These are phyloP conservation scores for Caenorhabditis zanzibari DNA, from an alignment of 2,888 invertebrate species.

Conservation along the genomic window DNA sequence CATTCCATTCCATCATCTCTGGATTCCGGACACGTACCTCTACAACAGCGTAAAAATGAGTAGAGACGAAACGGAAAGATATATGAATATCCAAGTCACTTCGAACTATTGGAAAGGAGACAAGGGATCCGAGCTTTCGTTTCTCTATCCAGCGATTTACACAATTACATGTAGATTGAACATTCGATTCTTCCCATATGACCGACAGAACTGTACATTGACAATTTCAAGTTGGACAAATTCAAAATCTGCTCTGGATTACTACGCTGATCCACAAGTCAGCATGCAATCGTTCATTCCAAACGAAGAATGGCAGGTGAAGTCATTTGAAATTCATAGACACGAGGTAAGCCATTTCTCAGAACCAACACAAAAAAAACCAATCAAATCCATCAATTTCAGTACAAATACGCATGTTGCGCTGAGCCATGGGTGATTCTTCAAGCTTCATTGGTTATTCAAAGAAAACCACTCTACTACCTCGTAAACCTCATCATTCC, in stretches of 20 bases:
- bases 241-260: slow-evolving; percentile 81
- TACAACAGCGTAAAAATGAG: slow-evolving; percentile 83
- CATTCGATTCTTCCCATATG: slow-evolving; percentile 82
- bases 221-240: slow-evolving; percentile 83
- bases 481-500: slow-evolving; percentile 84
- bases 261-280: slow-evolving; percentile 80
- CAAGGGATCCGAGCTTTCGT: slow-evolving; percentile 79
- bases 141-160: slow-evolving; percentile 82
- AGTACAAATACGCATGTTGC: slow-evolving; percentile 83
- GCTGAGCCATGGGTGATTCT: slow-evolving; percentile 75
- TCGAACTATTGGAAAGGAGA: slow-evolving; percentile 75
- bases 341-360: slow-evolving; percentile 75
- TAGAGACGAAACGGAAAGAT: slow-evolving; percentile 82
- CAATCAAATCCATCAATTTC: slow-evolving; percentile 52
- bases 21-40: slow-evolving; percentile 82
- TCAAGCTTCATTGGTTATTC: slow-evolving; percentile 77
- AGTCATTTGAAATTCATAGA: slow-evolving; percentile 80
- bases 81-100: slow-evolving; percentile 81
- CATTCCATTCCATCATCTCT: slow-evolving; percentile 78
- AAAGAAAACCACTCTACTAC: slow-evolving; percentile 82
- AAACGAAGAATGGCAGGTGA: slow-evolving; percentile 83
- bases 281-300: slow-evolving; percentile 77
- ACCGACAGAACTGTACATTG: slow-evolving; percentile 82
- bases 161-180: slow-evolving; percentile 81
- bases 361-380: background rate